These are phyloP conservation scores for Diadophis punctatus DNA, from an alignment of 2,113 vertebrate genomes.

Conservation along the genomic window DNA sequence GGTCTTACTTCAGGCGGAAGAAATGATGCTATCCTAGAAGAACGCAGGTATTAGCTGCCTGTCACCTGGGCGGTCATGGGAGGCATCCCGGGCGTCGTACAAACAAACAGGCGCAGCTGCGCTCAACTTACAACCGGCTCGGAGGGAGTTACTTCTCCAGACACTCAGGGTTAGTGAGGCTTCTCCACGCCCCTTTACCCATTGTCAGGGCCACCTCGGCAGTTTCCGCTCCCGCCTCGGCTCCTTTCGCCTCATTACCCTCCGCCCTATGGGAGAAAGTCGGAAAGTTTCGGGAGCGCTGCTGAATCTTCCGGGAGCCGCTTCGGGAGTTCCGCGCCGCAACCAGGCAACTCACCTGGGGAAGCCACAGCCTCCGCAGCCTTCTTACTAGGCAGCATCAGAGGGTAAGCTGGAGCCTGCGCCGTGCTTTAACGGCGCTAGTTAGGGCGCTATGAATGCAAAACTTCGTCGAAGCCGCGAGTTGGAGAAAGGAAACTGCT, in stretches of 20 bases:
- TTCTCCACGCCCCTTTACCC: constrained; percentile 33
- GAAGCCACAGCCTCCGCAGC: not conserved
- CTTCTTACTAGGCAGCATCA: not conserved
- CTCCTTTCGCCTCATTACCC: constrained; percentile 40
- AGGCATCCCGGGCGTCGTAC: not conserved
- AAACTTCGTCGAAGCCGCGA: not conserved
- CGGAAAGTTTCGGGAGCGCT: constrained; percentile 25
- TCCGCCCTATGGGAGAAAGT: constrained; percentile 37
- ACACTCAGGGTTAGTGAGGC: constrained; percentile 37
- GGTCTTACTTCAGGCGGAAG: not conserved
- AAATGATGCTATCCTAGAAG: not conserved
- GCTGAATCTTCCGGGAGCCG: constrained; percentile 30
- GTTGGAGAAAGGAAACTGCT: not conserved
- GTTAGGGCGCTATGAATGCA: not conserved
- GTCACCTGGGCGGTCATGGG: not conserved
- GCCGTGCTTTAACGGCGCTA: not conserved
- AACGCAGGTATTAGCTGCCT: not conserved
- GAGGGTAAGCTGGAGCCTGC: not conserved
- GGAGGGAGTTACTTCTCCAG: not conserved
- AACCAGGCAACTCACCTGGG: constrained; percentile 33
- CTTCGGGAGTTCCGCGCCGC: not conserved
- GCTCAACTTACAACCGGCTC: not conserved
- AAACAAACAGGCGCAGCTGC: not conserved
- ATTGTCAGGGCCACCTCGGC: constrained; percentile 54
- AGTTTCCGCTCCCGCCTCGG: constrained; percentile 65